Conservation (phyloP, 2,888 invertebrate species). For the Caradrina clavipalpis region DNA sequence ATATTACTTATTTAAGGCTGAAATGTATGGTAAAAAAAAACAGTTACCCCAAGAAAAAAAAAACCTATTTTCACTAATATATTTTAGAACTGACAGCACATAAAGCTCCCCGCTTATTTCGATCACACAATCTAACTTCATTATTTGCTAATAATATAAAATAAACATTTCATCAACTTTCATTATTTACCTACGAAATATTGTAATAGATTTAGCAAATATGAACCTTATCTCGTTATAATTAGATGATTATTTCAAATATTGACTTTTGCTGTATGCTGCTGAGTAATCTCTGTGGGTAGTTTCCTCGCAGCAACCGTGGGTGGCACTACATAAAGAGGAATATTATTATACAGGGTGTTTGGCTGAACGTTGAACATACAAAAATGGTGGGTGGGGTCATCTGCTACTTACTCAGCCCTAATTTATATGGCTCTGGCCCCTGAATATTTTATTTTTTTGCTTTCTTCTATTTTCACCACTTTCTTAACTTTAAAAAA, state of each 20-base stretch:
- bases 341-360: too few relatives aligned
- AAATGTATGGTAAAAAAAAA: too few relatives aligned
- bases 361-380: too few relatives aligned
- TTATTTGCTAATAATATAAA: neutral
- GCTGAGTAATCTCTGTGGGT: neutral
- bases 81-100: neutral
- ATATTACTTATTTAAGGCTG: too few relatives aligned
- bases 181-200: neutral
- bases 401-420: too few relatives aligned
- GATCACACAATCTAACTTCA: too few relatives aligned
- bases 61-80: neutral
- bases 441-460: too few relatives aligned
- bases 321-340: neutral
- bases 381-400: too few relatives aligned
- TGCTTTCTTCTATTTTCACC: too few relatives aligned
- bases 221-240: neutral
- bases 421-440: too few relatives aligned
- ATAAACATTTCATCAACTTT: neutral
- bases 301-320: neutral
- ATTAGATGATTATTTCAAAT: neutral
- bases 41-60: too few relatives aligned
- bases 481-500: too few relatives aligned
- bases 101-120: neutral
- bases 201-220: constrained; percentile 5
- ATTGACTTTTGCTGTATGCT: neutral